Base-by-base conservation (phyloP, 53 echinoderm and acorn worm genomes). In the Glandiceps talaboti region DNA sequence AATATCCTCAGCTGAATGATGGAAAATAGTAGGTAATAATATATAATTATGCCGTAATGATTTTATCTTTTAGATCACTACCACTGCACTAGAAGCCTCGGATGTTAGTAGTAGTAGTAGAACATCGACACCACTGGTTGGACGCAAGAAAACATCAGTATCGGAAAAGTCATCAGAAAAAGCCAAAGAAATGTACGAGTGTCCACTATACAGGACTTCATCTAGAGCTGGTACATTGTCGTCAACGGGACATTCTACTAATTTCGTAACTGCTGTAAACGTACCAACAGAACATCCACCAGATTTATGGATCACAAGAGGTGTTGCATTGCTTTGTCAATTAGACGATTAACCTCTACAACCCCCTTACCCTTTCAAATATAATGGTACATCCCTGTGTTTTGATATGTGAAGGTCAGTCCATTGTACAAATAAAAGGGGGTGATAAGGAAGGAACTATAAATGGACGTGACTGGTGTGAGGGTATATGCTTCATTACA, bases 241-340 rank as follows among this genome's bases (percentile, higher is more conserved):
- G 31, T 97, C 97, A 73, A 97, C 97, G 0, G 97, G 97, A 74
- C 97, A 88, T 45, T 97, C 97, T 30, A 97, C 97, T 31, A 97
- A 97, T 86, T 97, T 97, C 86, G 97, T 97, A n/a, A 90, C 92
- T 1, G 90, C 97, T 1, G 83, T 97, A 0, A 82, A 87, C 77
- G 91, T 97, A 27, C 97, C 97, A 27, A 93, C 97, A 1, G 76
- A 84, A 10, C 85, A 82, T 26, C 76, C 88, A 1, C 84, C 97
- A 14, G 92, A 96, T 75, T 73, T 93, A 28, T 96, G 97, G 97
- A 91, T 96, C 75, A 88, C 85, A 1, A 90, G 97, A 73, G 97
- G 97, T 1, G 97, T 96, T 75, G 97, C 97, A 0, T 81, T 96
- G 27, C 78, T 96, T 14, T 96, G 97, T 74, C 97, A 96, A 81